These are phyloP conservation scores for Drosophila miranda DNA, from an alignment of 1,140 invertebrate species.

Conservation along the genomic window DNA sequence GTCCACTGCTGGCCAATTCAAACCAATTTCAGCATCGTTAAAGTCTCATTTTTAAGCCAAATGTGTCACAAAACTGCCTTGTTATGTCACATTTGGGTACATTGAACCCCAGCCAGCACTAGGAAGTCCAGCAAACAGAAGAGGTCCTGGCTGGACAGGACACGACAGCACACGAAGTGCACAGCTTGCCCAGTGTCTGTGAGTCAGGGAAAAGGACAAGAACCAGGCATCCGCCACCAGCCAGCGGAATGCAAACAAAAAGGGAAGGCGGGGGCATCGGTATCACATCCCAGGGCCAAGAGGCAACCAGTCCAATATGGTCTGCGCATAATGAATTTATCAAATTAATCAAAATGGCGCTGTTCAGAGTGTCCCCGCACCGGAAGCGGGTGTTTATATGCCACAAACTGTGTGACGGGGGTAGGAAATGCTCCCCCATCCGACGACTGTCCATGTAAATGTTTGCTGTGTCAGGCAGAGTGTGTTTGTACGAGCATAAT, in stretches of 20 bases:
- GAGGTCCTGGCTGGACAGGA: slow-evolving; percentile 11
- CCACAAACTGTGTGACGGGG: slow-evolving; percentile 8
- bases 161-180: slow-evolving; percentile 44
- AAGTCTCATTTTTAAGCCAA: slow-evolving; percentile 74
- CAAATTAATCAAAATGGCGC: slow-evolving; percentile 78
- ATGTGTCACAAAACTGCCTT: slow-evolving; percentile 71
- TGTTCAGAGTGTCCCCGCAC: slow-evolving; percentile 29
- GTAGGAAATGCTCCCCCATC: background rate
- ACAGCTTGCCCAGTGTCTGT: slow-evolving; percentile 30
- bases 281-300: background rate
- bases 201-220: slow-evolving; percentile 29
- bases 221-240: slow-evolving; percentile 24
- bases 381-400: slow-evolving; percentile 50
- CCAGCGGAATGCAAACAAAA: slow-evolving; percentile 1
- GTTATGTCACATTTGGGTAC: slow-evolving; percentile 65
- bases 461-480: background rate
- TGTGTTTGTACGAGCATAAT: slow-evolving; percentile 58
- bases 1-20: slow-evolving; percentile 42
- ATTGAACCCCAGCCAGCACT: slow-evolving; percentile 57
- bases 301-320: slow-evolving; percentile 63
- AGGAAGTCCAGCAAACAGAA: slow-evolving; percentile 5
- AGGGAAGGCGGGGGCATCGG: background rate
- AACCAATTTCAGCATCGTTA: slow-evolving; percentile 57
- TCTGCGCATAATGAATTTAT: slow-evolving; percentile 78
- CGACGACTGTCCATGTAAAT: slow-evolving; percentile 19